A percentile compares a stretch with the other conserved stretches of the same genome.
Evolutionary conservation across 2,888 invertebrate species (phyloP).

Genomic region (Epirrhoe alternata): DNA sequence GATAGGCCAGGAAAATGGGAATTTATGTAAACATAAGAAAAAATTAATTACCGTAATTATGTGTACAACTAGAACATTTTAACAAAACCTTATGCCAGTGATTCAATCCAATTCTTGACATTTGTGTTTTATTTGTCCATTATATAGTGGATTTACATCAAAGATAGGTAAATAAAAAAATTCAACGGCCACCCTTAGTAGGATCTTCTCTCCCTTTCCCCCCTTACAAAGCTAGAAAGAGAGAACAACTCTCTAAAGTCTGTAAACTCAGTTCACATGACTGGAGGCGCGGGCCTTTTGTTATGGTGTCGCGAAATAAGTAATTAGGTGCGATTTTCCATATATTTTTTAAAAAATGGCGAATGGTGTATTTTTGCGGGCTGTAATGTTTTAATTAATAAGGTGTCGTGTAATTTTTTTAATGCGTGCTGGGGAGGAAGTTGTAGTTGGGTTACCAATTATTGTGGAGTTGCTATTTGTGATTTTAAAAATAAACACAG

Average conservation of each 20-base stretch:
- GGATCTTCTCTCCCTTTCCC: slow-evolving; percentile 7
- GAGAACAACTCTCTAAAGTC: slow-evolving; percentile 41
- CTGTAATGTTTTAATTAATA: slow-evolving; percentile 46
- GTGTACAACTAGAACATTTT: background rate
- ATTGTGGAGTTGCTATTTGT: background rate
- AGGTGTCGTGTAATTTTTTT: slow-evolving; percentile 38
- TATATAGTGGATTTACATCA: background rate
- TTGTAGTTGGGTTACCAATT: slow-evolving; percentile 1
- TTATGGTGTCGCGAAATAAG: slow-evolving; percentile 71
- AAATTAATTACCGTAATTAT: too few relatives aligned
- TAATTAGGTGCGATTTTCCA: slow-evolving; percentile 75
- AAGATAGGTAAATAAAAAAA: background rate
- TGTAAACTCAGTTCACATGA: slow-evolving; percentile 57
- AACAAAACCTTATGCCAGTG: background rate
- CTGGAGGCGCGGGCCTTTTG: slow-evolving; percentile 71
- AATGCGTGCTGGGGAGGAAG: slow-evolving; percentile 13
- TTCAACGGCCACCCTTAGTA: slow-evolving; percentile 9
- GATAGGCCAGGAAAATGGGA: too few relatives aligned
- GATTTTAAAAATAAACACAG: background rate
- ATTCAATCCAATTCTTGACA: background rate
- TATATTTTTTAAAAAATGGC: slow-evolving; percentile 51
- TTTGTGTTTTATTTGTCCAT: background rate
- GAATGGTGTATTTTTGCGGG: slow-evolving; percentile 28
- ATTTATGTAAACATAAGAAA: too few relatives aligned
- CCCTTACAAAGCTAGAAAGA: slow-evolving; percentile 36